Evolutionary conservation across 2,113 vertebrate species (phyloP), one percentile per base, ranked within the genome.

Genomic region (Tympanuchus pallidicinctus): DNA sequence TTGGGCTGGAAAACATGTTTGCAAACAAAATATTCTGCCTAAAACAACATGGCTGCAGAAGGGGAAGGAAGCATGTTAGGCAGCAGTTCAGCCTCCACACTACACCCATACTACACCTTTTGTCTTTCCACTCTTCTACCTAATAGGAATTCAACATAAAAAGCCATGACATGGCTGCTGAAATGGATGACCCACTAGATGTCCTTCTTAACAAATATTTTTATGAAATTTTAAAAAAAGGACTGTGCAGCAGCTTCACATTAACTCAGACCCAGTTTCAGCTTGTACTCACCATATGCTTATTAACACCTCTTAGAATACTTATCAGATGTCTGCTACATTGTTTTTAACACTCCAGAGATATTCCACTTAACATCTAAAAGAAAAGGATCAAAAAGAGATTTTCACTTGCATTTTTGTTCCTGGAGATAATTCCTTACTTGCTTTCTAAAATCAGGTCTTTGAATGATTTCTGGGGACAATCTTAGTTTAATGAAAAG

Each of bases 181-280:
- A 96, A 57, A 21, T 3, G 6, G 82, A 72, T 84, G 83, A 94
- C 95, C 90, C 86, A 95, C 92, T 96, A 96, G 93, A 88, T 94
- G 90, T 95, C 93, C 92, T 94, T 94, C 92, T 96, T 90, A 96
- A 95, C 90, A 96, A 96, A 93, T 83, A 10, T 88, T 94, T 92
- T 92, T 83, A 75, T 78, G 42, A 90, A 93, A 71, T 84, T 89
- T 17, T 15, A 91, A 78, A 88, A 74, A 34, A 22, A 86, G 27
- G 17, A 34, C 8, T 22, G 42, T 74, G 47, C 27, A 92, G 57
- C 47, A 71, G 38, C 30, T 75, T 75, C 38, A 22, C 22, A 27
- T 69, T 76, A 88, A 75, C 14, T 64, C 27, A 57, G 69, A 12
- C 32, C 66, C 54, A 65, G 73, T 15, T 64, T 50, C 21, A 56